phyloP scores from a whole-genome alignment of 2,888 invertebrate species.

The Lochmaea capreae region DNA sequence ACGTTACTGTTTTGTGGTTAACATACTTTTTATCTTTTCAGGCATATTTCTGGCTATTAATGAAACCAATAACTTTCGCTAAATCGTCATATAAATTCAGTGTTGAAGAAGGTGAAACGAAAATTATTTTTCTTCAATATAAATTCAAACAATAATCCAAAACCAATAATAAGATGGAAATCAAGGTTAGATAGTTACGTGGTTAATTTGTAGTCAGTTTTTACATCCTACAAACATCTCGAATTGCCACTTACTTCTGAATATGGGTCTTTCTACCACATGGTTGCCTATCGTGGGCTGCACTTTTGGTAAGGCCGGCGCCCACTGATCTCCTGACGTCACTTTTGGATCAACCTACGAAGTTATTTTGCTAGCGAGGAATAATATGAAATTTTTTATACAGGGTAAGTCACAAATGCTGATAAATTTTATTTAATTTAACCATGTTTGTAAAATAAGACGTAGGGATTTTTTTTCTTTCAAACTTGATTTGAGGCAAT shows the following conservation, averaged over 20 bases:
- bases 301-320: slow-evolving; percentile 55
- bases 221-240: slow-evolving; percentile 36
- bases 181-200: slow-evolving; percentile 26
- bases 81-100: too few species aligned
- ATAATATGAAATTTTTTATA: slow-evolving; percentile 3
- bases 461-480: too few species aligned
- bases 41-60: too few species aligned
- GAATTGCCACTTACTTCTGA: slow-evolving; percentile 40
- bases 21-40: too few species aligned
- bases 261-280: slow-evolving; percentile 53
- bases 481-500: too few species aligned
- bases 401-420: background rate
- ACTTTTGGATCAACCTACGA: slow-evolving; percentile 36
- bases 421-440: too few species aligned
- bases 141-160: slow-evolving; percentile 1
- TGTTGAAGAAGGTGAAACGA: too few species aligned
- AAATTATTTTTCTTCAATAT: too few species aligned
- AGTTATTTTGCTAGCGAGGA: slow-evolving; percentile 5
- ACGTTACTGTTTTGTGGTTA: too few species aligned
- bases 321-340: slow-evolving; percentile 52
- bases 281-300: slow-evolving; percentile 52
- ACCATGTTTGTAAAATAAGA: too few species aligned
- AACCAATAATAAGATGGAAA: slow-evolving; percentile 3
- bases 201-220: slow-evolving; percentile 24
- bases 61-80: too few species aligned